Evolutionary conservation across 2,888 invertebrate species (phyloP).

Genomic region (Pandemis cinnamomeana): DNA sequence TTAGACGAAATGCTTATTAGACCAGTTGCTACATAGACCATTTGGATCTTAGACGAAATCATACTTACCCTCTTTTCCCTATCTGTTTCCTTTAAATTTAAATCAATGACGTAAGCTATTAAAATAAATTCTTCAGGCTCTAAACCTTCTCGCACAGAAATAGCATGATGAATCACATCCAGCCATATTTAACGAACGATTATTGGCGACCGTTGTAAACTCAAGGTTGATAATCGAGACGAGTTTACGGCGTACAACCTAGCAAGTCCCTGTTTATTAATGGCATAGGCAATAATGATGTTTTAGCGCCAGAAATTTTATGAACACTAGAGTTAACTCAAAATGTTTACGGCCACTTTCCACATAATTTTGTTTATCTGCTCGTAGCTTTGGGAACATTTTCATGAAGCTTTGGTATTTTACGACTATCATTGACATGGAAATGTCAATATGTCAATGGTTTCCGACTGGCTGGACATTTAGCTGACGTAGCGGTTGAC

Average conservation of each 20-base stretch:
- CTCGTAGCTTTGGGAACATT: slow-evolving; percentile 14
- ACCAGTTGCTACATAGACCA: no score
- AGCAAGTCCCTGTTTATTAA: slow-evolving; percentile 7
- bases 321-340: slow-evolving; percentile 28
- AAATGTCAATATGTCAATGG: slow-evolving; percentile 19
- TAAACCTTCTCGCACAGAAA: neutral
- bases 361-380: slow-evolving; percentile 26
- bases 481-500: neutral
- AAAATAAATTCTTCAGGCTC: neutral
- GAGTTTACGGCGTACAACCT: slow-evolving; percentile 8
- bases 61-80: no score
- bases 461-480: neutral
- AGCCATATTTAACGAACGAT: slow-evolving; percentile 9
- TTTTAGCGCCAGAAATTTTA: slow-evolving; percentile 26
- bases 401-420: slow-evolving; percentile 22
- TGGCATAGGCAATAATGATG: slow-evolving; percentile 16
- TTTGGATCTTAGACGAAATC: no score
- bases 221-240: slow-evolving; percentile 15
- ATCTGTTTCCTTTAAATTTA: no score
- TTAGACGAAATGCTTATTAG: no score
- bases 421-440: slow-evolving; percentile 16
- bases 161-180: neutral
- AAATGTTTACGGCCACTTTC: slow-evolving; percentile 22
- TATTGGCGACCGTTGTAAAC: slow-evolving; percentile 8
- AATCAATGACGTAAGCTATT: no score